These are phyloP conservation scores for Lates japonicus DNA, from an alignment of 2,797 vertebrate species.

Conservation along the genomic window DNA sequence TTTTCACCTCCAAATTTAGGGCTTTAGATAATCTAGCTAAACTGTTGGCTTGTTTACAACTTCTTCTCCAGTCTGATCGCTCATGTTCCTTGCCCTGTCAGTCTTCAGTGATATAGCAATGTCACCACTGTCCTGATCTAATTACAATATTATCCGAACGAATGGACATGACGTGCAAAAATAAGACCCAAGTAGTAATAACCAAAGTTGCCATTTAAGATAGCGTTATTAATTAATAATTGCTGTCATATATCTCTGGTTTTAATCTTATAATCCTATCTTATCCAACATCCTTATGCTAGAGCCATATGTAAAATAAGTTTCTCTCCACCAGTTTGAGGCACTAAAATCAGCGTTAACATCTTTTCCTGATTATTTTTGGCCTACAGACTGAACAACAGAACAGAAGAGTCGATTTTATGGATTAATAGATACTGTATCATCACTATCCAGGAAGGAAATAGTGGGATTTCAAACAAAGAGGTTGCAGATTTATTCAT, in stretches of 20 bases:
- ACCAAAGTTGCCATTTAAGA: not conserved
- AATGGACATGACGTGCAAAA: not conserved
- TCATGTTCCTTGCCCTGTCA: not conserved
- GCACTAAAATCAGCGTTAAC: not conserved
- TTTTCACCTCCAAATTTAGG: not conserved
- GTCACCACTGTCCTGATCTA: not conserved
- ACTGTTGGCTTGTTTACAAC: not conserved
- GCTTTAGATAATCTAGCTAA: not conserved
- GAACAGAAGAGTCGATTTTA: not conserved
- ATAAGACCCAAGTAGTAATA: not conserved
- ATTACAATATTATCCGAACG: not conserved
- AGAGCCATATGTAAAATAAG: not conserved
- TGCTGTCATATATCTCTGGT: not conserved
- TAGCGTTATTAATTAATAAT: not conserved
- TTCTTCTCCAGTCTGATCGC: not conserved
- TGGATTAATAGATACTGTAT: not conserved
- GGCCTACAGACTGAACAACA: not conserved
- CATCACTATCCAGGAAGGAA: not conserved
- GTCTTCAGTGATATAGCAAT: not conserved
- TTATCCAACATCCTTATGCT: not conserved
- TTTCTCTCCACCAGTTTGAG: not conserved
- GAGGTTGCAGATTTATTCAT: not conserved
- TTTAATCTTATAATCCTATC: not conserved
- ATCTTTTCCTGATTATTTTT: not conserved
- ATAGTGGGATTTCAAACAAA: not conserved